Evolutionary conservation across 2,888 invertebrate species (phyloP), one percentile per base, ranked within the genome.

Genomic region (Boloria euphrosyne): DNA sequence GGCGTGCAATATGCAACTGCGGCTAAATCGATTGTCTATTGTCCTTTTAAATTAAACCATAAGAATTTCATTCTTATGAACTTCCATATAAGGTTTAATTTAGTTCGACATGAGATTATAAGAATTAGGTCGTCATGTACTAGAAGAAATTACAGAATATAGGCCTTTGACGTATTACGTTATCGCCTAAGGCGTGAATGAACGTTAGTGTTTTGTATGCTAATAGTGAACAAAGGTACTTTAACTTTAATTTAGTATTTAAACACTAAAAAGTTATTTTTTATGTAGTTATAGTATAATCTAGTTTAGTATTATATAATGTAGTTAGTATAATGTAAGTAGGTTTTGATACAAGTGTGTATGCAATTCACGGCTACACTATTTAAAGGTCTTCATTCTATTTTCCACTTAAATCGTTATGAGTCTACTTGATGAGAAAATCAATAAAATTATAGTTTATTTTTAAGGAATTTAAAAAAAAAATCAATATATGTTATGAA

Each of bases 1-100:
- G 78, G 81, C 82, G 79, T 82, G 82, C 78, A 77, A 73, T 76
- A 76, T 80, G 80, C 79, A 78, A 78, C 49, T 59, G 47, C 59
- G 49, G 59, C 73, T 75, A 80, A 57, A 82, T 81, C 80, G 80
- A 80, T 80, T 75, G 72, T 70, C 66, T 57, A 27, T 51, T 51
- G 46, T 17, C 18, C 13, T 31, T n/a, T 62, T 53, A 63, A 44
- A 13, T 17, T 14, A 4, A 5, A 10, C 10, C 27, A 27, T 13
- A 50, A 18, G 3, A 38, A 27, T 43, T 27, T 14, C 44, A 16
- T 7, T 31, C 50, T 64, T 57, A 13, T 6, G 0, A 14, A 6
- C 0, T 16, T 0, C 18, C 0, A 0, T 3, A 17, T 57, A 57
- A 50, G 14, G 63, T 51, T 17, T 31, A 51, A 27, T 49, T 64